phyloP scores from a whole-genome alignment of 1,140 invertebrate species.

The Papilio helenus region DNA sequence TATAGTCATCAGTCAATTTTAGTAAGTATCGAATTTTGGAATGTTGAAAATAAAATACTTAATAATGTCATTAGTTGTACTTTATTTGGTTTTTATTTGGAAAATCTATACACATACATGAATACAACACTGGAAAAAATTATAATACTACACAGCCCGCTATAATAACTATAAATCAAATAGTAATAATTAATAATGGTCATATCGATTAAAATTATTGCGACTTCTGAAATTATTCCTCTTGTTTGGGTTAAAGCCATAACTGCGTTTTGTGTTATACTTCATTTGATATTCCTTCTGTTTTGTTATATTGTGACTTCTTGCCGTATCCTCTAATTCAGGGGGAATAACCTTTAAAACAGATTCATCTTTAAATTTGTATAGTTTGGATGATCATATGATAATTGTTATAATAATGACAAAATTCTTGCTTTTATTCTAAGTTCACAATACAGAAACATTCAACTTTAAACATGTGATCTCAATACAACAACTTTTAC shows the following conservation, averaged over 20 bases:
- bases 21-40: no score
- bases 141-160: conserved; percentile 3
- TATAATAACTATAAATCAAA: background rate
- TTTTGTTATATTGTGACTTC: conserved; percentile 48
- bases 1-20: no score
- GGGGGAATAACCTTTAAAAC: conserved; percentile 64
- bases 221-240: conserved; percentile 52
- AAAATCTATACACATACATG: background rate
- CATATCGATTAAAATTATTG: conserved; percentile 43
- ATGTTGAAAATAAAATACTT: background rate
- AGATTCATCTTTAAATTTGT: conserved; percentile 20
- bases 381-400: background rate
- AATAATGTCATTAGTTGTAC: background rate
- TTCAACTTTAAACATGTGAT: no score
- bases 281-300: conserved; percentile 49
- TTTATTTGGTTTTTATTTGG: conserved; percentile 1
- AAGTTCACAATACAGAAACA: no score
- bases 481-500: no score
- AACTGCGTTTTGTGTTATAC: conserved; percentile 47
- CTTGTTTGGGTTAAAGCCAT: conserved; percentile 45
- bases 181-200: conserved; percentile 6
- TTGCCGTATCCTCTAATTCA: conserved; percentile 57
- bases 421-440: no score
- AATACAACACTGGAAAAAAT: background rate
- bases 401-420: background rate